Conservation (phyloP, 1,140 invertebrate genomes). For the Ceratosolen solmsi region DNA sequence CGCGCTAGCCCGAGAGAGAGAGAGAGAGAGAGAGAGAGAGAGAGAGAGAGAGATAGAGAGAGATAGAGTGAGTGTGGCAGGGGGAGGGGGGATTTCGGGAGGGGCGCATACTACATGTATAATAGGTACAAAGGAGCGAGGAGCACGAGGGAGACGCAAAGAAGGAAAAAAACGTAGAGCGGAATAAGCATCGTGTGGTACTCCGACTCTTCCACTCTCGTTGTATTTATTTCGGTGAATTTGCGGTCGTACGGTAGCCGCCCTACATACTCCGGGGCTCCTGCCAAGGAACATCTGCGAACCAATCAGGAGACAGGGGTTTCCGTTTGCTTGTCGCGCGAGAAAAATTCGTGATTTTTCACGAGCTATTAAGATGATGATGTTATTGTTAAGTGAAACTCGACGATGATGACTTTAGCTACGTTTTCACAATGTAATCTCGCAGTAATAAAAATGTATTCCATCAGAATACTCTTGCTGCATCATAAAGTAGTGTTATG, state of each 20-base stretch:
- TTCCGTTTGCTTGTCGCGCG: neutral
- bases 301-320: neutral
- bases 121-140: conserved; percentile 1
- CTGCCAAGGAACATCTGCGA: conserved; percentile 8
- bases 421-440: neutral
- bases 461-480: neutral
- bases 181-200: conserved; percentile 9
- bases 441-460: conserved; percentile 7
- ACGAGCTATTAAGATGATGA: neutral
- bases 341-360: neutral
- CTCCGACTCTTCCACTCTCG: neutral
- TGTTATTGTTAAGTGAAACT: neutral
- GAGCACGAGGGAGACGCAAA: neutral
- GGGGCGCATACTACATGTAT: neutral
- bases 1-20: neutral
- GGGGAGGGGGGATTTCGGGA: neutral
- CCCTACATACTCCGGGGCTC: neutral
- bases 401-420: neutral
- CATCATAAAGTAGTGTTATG: conserved; percentile 32
- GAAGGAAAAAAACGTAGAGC: neutral
- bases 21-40: neutral
- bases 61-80: neutral
- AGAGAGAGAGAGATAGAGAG: neutral
- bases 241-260: conserved; percentile 35
- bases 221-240: conserved; percentile 39